Conservation (phyloP, 2,113 vertebrate species). For the Fulmarus glacialis region DNA sequence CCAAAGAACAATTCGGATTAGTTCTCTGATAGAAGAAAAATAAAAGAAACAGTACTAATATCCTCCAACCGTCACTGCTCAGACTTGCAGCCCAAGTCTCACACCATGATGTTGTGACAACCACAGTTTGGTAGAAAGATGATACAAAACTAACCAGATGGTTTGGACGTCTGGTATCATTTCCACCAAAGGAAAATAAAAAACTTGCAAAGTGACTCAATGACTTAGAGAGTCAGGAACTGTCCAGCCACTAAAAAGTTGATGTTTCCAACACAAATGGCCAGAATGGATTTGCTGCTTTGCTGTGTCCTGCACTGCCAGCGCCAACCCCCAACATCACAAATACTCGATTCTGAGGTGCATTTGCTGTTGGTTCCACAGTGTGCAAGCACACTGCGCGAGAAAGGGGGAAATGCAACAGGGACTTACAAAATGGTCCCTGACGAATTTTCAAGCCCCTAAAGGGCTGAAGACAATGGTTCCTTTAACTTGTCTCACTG, state of each 20-base stretch:
- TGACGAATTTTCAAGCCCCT: not conserved
- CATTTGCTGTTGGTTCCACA: accelerated
- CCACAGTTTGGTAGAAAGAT: not conserved
- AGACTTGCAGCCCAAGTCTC: not conserved
- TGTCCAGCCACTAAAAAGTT: not conserved
- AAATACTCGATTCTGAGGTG: not conserved
- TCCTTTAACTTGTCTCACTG: not conserved
- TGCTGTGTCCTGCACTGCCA: not conserved
- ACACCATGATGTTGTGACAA: not conserved
- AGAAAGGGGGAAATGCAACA: not conserved
- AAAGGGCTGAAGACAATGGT: not conserved
- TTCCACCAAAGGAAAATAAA: not conserved
- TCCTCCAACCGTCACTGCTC: not conserved
- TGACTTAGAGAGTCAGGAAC: not conserved
- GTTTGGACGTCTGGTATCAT: not conserved
- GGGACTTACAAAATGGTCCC: not conserved
- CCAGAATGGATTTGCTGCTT: not conserved
- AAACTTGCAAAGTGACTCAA: not conserved
- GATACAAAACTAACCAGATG: not conserved
- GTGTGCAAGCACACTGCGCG: not conserved
- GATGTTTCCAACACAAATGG: not conserved
- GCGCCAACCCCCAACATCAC: not conserved
- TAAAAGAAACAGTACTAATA: not conserved
- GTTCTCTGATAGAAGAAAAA: not conserved
- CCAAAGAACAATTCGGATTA: not conserved